phyloP scores from a whole-genome alignment of 2,113 vertebrate genomes.

The Petrocephalus microphthalmus region DNA sequence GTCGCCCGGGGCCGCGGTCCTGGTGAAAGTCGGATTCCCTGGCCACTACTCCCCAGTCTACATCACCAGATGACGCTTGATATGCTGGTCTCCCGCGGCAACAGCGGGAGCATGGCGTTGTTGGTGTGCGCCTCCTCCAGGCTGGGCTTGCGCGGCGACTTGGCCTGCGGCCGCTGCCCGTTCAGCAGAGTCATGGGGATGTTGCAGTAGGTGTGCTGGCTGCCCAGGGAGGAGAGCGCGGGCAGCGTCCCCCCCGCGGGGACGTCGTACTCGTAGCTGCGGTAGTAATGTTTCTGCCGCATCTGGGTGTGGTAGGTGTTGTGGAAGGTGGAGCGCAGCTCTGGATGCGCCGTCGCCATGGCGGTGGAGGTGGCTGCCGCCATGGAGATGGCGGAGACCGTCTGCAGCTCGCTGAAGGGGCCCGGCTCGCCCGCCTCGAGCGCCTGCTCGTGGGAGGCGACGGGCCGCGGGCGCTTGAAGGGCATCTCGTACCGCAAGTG shows the following conservation, averaged over 20 bases:
- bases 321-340: constrained; percentile 92
- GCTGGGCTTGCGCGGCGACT: constrained; percentile 86
- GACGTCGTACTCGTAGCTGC: constrained; percentile 93
- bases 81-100: constrained; percentile 97
- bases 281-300: constrained; percentile 99
- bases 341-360: constrained; percentile 93
- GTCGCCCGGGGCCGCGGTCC: constrained; percentile 51
- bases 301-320: constrained; percentile 96
- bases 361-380: constrained; percentile 93
- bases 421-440: constrained; percentile 95
- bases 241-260: constrained; percentile 89
- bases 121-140: constrained; percentile 94
- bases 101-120: constrained; percentile 93
- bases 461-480: constrained; percentile 90
- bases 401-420: constrained; percentile 95
- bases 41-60: constrained; percentile 33
- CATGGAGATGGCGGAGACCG: constrained; percentile 96
- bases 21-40: constrained; percentile 53
- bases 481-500: constrained; percentile 99
- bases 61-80: constrained; percentile 98
- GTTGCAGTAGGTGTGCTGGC: constrained; percentile 99
- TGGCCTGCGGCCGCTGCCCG: constrained; percentile 87
- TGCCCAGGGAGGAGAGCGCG: constrained; percentile 83
- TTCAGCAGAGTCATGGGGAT: constrained; percentile 99
- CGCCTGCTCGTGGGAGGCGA: constrained; percentile 84